Evolutionary conservation across 2,797 vertebrate species (phyloP).

Genomic region (Gallinago nigripennis): DNA sequence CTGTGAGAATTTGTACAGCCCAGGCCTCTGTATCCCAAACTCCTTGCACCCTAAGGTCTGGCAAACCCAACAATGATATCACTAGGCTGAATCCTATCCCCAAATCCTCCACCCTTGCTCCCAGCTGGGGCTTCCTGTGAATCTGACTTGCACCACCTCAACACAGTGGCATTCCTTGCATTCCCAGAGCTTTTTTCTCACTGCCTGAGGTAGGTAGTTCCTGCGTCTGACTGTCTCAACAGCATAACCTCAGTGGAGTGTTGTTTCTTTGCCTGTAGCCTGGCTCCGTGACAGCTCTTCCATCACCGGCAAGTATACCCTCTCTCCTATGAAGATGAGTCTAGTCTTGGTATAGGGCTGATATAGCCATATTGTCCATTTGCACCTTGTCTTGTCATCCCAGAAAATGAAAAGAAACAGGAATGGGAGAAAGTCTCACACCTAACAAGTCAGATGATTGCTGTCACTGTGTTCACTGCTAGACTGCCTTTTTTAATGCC

Average conservation of each 20-base stretch:
- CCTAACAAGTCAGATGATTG: background rate
- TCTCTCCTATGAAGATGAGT: background rate
- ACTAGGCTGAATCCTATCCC: background rate
- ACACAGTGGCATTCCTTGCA: background rate
- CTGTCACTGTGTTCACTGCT: rapidly evolving
- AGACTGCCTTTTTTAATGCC: background rate
- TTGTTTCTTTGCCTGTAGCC: background rate
- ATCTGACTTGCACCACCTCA: background rate
- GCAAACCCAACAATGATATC: background rate
- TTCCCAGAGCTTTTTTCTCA: background rate
- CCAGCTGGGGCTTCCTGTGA: background rate
- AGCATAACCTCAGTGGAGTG: background rate
- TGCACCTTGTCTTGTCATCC: background rate
- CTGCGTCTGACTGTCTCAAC: background rate
- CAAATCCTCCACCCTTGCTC: background rate
- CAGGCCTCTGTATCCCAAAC: background rate
- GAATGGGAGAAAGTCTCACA: background rate
- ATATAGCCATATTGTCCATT: background rate
- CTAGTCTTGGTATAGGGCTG: background rate
- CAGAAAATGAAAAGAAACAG: background rate
- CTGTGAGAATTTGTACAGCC: background rate
- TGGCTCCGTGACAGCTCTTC: background rate
- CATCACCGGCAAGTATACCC: background rate
- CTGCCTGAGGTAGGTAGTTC: background rate
- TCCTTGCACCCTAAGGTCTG: background rate